Percentiles rank a stretch among this genome's conserved stretches.
Conservation (phyloP, 2,113 vertebrate genomes). For the Dromas ardeola region DNA sequence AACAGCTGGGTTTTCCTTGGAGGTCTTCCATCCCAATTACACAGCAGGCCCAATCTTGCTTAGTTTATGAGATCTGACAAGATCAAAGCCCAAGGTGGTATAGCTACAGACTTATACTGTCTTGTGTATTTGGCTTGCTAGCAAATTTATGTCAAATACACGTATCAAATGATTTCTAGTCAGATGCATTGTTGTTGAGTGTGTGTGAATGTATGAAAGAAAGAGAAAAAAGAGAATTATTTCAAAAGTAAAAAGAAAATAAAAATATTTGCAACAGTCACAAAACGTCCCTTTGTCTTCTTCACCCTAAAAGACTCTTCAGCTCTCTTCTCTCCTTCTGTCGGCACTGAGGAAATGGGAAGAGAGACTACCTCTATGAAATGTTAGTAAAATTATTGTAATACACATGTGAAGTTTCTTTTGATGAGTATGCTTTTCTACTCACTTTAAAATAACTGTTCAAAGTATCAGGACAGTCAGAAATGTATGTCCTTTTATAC, state of each 20-base stretch:
- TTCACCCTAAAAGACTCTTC: background rate
- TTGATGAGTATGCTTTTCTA: background rate
- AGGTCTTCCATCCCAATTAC: conserved; percentile 70
- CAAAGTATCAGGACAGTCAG: background rate
- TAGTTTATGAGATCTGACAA: conserved; percentile 72
- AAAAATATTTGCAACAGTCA: background rate
- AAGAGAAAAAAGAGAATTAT: background rate
- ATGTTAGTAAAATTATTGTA: background rate
- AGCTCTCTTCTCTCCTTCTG: background rate
- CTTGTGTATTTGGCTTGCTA: conserved; percentile 62
- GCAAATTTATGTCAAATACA: conserved; percentile 64
- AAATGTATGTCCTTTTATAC: background rate
- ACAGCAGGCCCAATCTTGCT: conserved; percentile 66
- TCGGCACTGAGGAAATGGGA: background rate
- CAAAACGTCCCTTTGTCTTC: background rate
- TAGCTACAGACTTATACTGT: conserved; percentile 51
- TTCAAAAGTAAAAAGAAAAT: background rate
- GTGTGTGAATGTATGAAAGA: background rate
- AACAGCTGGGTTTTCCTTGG: conserved; percentile 70
- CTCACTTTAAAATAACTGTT: background rate
- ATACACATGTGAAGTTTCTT: background rate
- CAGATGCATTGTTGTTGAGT: background rate
- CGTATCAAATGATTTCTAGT: conserved; percentile 45
- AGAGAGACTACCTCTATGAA: background rate
- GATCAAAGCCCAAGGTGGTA: conserved; percentile 69